A percentile compares a stretch with the other conserved stretches of the same genome.
Conservation (phyloP, 1,140 invertebrate species). For the Drosophila elegans region DNA sequence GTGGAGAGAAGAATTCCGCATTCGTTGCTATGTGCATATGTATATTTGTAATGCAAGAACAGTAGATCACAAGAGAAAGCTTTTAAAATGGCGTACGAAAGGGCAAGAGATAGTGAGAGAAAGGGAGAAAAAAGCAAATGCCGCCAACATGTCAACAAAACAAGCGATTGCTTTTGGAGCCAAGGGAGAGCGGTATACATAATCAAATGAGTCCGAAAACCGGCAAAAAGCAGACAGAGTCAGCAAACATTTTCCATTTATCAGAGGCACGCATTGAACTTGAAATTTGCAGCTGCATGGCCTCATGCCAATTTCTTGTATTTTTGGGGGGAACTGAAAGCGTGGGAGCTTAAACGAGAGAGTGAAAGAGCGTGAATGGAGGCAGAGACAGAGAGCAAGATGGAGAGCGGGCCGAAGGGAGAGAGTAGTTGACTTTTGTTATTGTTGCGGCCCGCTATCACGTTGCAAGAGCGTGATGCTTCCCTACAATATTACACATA, state of each 20-base stretch:
- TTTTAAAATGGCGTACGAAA: conserved; percentile 22
- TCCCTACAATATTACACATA: conserved; percentile 5
- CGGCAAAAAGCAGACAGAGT: conserved; percentile 27
- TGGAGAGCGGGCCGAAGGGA: not conserved
- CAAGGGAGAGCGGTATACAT: not conserved
- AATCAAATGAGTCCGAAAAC: conserved; percentile 33
- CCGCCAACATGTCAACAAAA: conserved; percentile 29
- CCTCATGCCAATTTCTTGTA: not conserved
- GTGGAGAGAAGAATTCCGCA: conserved; percentile 4
- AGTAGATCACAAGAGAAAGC: conserved; percentile 37
- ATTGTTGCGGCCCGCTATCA: conserved; percentile 48
- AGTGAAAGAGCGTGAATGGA: conserved; percentile 2
- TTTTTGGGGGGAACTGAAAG: not conserved
- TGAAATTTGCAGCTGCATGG: conserved; percentile 33
- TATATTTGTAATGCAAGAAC: conserved; percentile 16
- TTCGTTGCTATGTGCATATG: not conserved
- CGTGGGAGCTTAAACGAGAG: conserved; percentile 21
- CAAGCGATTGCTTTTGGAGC: conserved; percentile 23
- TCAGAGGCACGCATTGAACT: conserved; percentile 36
- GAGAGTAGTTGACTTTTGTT: conserved; percentile 17
- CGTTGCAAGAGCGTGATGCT: conserved; percentile 62
- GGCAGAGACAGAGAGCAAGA: not conserved
- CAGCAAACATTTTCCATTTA: conserved; percentile 3
- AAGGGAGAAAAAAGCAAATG: conserved; percentile 16
- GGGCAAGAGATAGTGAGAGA: not conserved